A percentile compares a stretch with the other conserved stretches of the same genome.
Conservation (phyloP, 2,888 invertebrate species). For the Hirtodrosophila alboralis region DNA sequence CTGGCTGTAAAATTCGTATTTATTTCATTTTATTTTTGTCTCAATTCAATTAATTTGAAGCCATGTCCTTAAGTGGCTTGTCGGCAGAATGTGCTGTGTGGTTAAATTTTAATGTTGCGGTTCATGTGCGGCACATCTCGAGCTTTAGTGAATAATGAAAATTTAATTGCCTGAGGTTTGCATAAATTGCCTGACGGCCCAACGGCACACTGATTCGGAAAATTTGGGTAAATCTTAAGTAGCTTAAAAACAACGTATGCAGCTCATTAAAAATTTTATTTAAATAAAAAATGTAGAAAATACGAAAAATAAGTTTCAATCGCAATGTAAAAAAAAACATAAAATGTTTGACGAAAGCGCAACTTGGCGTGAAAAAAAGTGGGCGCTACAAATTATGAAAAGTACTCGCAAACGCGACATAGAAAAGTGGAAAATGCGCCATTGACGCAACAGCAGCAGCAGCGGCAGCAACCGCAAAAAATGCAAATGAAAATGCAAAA, state of each 20-base stretch:
- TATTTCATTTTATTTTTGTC: constrained; percentile 18
- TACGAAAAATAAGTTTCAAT: no score
- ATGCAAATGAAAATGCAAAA: constrained; percentile 64
- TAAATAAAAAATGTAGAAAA: no score
- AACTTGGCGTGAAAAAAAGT: constrained; percentile 57
- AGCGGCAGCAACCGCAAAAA: constrained; percentile 33
- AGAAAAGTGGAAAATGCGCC: constrained; percentile 51
- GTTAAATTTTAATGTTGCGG: constrained; percentile 67
- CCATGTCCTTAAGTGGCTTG: constrained; percentile 52
- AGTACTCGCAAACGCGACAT: constrained; percentile 42
- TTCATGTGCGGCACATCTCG: constrained; percentile 38
- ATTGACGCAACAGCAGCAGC: constrained; percentile 20
- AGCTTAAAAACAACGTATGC: constrained; percentile 29
- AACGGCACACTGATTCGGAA: constrained; percentile 14
- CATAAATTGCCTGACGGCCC: constrained; percentile 46
- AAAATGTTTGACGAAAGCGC: constrained; percentile 54
- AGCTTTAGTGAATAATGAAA: constrained; percentile 59
- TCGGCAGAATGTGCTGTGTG: constrained; percentile 43
- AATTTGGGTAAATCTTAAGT: constrained; percentile 12
- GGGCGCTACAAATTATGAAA: constrained; percentile 66
- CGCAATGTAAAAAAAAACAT: constrained; percentile 22
- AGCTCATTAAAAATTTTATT: constrained; percentile 51
- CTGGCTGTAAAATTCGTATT: neutral
- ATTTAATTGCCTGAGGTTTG: constrained; percentile 65
- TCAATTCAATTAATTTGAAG: constrained; percentile 72